A percentile compares a stretch with the other conserved stretches of the same genome.
These are phyloP conservation scores for Malurus cyaneus DNA, from an alignment of 2,113 vertebrate species.

Conservation along the genomic window DNA sequence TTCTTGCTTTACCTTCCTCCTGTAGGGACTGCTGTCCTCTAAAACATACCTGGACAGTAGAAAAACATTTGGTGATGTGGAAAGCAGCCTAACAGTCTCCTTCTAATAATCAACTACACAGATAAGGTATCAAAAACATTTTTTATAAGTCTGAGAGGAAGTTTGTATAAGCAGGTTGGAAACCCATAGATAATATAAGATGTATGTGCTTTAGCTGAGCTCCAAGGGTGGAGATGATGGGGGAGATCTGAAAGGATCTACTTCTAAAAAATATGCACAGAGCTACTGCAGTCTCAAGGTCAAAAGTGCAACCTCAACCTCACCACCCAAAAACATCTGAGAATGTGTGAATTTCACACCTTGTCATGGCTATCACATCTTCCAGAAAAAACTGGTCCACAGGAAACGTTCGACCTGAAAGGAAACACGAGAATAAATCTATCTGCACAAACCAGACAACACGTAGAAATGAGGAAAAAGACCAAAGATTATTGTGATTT, in stretches of 20 bases:
- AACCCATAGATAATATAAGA: not conserved
- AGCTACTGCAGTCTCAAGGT: not conserved
- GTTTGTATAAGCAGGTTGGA: not conserved
- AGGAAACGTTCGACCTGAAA: conserved; percentile 88
- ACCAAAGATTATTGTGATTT: not conserved
- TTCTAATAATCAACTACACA: not conserved
- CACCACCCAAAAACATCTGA: not conserved
- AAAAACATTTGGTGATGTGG: not conserved
- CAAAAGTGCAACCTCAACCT: not conserved
- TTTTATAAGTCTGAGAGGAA: not conserved
- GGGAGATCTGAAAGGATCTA: not conserved
- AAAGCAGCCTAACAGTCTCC: not conserved
- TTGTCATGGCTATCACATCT: conserved; percentile 87
- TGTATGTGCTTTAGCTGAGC: not conserved
- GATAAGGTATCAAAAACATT: not conserved
- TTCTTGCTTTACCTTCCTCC: conserved; percentile 80
- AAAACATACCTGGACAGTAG: conserved; percentile 83
- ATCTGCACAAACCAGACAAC: not conserved
- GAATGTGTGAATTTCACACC: conserved; percentile 66
- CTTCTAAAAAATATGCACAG: not conserved
- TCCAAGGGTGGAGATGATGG: not conserved
- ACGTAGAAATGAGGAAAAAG: not conserved
- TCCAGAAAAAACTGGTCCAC: conserved; percentile 97
- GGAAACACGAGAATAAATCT: not conserved
- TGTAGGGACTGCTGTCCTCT: conserved; percentile 88